Base-by-base conservation (phyloP, 2,888 invertebrate genomes). In the Drosophila siamana region DNA sequence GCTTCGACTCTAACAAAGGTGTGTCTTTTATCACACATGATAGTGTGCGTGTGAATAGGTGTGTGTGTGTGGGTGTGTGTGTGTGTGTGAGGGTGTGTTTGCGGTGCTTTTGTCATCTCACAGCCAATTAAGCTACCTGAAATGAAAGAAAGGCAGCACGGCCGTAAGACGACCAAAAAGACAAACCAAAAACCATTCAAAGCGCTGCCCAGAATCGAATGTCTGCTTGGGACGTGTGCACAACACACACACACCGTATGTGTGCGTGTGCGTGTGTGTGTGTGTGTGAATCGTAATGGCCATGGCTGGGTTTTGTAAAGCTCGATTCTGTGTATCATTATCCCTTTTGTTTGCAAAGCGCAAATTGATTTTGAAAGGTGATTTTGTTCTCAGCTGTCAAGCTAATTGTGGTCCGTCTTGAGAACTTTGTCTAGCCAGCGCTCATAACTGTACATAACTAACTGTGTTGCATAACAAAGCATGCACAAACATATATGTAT, bases 51-150 rank as follows among this genome's bases (percentile, higher is more conserved):
- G 16, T 13, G 46, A 9, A 9, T 11, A 11, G 7, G 41, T 38
- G 30, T 19, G 55, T 30, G 30, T 50, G 19, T 11, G 41, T 16
- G 15, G 30, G 54, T 28, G 30, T 38, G 16, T 50, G n/a, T n/a
- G n/a, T n/a, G n/a, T 36, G 30, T 19, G 55, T 30, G 30, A 47
- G 19, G n/a, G 41, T 16, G 74, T 54, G 59, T 72, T 66, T 84
- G 78, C 61, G 16, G 51, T 41, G 74, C 55, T 60, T 75, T 72
- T 84, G 82, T 69, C 73, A 70, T 70, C 75, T 81, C 60, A 61
- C 72, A 67, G 72, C 87, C 87, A 84, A 84, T 88, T 84, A 80
- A 78, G 72, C 67, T 61, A 71, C 61, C 78, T 73, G 69, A 86
- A 78, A 68, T 59, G 63, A 65, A 80, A 55, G 67, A 69, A 60